Conservation (phyloP, 2,797 vertebrate genomes). For the Neopelma chrysocephalum region DNA sequence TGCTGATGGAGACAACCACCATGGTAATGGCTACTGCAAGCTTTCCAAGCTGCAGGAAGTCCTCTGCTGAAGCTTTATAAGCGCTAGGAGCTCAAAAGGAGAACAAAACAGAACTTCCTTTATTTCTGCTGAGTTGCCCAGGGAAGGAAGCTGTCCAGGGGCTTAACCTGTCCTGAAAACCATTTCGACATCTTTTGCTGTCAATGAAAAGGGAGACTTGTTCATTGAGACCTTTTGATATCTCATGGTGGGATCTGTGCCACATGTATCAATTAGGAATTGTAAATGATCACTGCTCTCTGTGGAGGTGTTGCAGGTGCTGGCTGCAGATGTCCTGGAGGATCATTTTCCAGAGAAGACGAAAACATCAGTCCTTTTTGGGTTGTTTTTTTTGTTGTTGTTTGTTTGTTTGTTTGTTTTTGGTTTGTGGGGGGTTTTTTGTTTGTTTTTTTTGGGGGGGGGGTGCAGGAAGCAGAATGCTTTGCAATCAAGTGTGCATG, state of each 20-base stretch:
- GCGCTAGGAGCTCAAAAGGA: background rate
- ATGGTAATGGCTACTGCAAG: background rate
- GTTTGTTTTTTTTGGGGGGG: background rate
- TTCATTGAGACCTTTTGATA: background rate
- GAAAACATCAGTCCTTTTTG: background rate
- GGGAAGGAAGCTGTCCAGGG: background rate
- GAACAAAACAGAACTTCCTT: background rate
- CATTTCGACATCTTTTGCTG: background rate
- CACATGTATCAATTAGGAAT: background rate
- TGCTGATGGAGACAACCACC: background rate
- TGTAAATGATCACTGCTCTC: background rate
- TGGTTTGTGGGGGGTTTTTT: no score
- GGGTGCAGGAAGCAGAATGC: no score
- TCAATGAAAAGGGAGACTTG: background rate
- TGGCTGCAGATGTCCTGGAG: background rate
- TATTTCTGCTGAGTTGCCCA: background rate
- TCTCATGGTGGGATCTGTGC: accelerated
- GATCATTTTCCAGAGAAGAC: background rate
- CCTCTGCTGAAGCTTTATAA: background rate
- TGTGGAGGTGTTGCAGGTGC: background rate
- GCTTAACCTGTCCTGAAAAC: background rate
- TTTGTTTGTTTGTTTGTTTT: no score
- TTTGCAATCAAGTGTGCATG: accelerated
- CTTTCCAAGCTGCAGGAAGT: background rate
- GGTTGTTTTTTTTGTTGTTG: no score